A percentile compares a stretch with the other conserved stretches of the same genome.
Conservation (phyloP, 2,113 vertebrate species). For the Entelurus aequoreus region DNA sequence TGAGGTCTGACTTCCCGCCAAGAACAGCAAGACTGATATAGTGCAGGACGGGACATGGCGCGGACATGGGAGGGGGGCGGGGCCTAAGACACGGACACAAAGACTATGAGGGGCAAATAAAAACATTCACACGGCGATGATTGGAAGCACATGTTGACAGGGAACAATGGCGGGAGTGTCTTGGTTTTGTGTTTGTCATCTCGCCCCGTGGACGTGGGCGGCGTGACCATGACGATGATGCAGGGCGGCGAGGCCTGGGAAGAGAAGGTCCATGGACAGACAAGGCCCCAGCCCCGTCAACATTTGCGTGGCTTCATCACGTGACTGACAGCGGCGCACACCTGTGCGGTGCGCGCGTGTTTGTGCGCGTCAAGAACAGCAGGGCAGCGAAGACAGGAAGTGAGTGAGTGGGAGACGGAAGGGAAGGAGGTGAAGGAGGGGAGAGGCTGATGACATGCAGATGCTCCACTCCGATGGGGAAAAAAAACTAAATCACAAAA, state of each 20-base stretch:
- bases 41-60: slow-evolving; percentile 60
- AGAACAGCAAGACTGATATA: slow-evolving; percentile 95
- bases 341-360: slow-evolving; percentile 10
- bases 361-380: slow-evolving; percentile 32
- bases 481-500: slow-evolving; percentile 22
- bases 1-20: slow-evolving; percentile 83
- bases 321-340: slow-evolving; percentile 25
- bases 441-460: slow-evolving; percentile 49
- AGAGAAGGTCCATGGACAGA: slow-evolving; percentile 37
- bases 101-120: slow-evolving; percentile 78
- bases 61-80: slow-evolving; percentile 72
- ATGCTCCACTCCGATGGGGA: slow-evolving; percentile 49
- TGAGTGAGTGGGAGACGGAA: slow-evolving; percentile 10
- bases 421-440: slow-evolving; percentile 23
- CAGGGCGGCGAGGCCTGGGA: slow-evolving; percentile 55
- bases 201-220: slow-evolving; percentile 42
- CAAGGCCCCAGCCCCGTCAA: slow-evolving; percentile 55
- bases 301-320: slow-evolving; percentile 43
- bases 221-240: slow-evolving; percentile 46
- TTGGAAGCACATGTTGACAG: slow-evolving; percentile 85
- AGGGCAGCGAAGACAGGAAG: slow-evolving; percentile 26
- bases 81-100: slow-evolving; percentile 83
- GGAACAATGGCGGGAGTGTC: slow-evolving; percentile 77
- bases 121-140: slow-evolving; percentile 78
- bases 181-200: slow-evolving; percentile 63